Base-by-base conservation (phyloP, 2,888 invertebrate genomes). In the Onchidella celtica region DNA sequence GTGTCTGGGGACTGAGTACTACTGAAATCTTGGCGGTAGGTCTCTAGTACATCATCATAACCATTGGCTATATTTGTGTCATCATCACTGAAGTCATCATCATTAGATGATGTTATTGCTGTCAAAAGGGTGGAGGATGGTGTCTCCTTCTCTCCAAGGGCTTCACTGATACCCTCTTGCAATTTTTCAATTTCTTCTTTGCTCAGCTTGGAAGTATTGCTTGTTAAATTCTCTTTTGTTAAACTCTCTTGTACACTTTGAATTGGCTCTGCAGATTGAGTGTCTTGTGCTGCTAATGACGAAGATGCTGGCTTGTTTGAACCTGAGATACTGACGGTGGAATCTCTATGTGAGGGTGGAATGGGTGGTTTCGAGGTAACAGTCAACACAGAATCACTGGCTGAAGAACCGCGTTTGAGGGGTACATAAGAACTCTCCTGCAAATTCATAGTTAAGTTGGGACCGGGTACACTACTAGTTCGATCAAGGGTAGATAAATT, bases 81-180 rank as follows among this genome's bases (percentile, higher is more conserved):
- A 86, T 89, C 89, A 85, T 90, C 89, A 83, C 87, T 88, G 24
- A 84, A 80, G 78, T 87, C 88, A 85, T 89, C 89, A 72, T 88
- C 57, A 40, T 75, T 74, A 21, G 47, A 57, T 27, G 59, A 32
- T 27, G 78, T 47, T 29, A 47, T 40, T 2, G 76, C 70, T 24
- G 81, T 66, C 27, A 80, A 14, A 27, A 80, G 21, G 34, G 55
- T 66, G 32, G 74, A 74, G 32, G 73, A 27, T 29, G 68, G 72
- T 11, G 82, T 85, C 38, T 88, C 87, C 24, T 73, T 76, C 68
- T 90, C 88, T n/a, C 88, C 88, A 17, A 90, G 83, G 29, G 89
- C 89, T 40, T 87, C 70, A 55, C 87, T 87, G 47, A 91, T 83
- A 68, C 87, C 86, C 47, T 87, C 80, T 17, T 88, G 88, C 36